Conservation (phyloP, 1,140 invertebrate genomes). For the Drosophila kanapiae region DNA sequence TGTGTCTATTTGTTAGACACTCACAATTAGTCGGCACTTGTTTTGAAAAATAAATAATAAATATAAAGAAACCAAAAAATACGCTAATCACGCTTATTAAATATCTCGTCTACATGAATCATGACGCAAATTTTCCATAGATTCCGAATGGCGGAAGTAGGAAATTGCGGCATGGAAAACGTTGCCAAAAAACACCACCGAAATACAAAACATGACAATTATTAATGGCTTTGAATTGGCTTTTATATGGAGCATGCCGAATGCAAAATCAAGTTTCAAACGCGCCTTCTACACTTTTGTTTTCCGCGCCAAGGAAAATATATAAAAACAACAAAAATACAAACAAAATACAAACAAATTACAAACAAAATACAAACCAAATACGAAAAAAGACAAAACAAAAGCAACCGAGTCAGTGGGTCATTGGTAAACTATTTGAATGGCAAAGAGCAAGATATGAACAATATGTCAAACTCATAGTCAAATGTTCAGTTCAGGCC, state of each 20-base stretch:
- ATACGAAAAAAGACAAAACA: conserved; percentile 1
- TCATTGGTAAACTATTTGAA: conserved; percentile 41
- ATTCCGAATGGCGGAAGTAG: conserved; percentile 64
- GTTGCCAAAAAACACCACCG: conserved; percentile 18
- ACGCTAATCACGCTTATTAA: conserved; percentile 62
- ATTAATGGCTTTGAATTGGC: conserved; percentile 55
- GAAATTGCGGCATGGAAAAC: conserved; percentile 67
- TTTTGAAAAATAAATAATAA: conserved; percentile 13
- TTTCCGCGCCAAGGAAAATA: conserved; percentile 1
- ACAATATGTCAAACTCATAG: conserved; percentile 6
- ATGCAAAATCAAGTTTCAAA: conserved; percentile 47
- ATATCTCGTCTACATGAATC: conserved; percentile 50
- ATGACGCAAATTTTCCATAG: conserved; percentile 60
- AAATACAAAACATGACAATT: conserved; percentile 41
- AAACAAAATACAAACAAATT: neutral
- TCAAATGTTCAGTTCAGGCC: neutral
- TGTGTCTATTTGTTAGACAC: conserved; percentile 31
- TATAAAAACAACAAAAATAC: neutral
- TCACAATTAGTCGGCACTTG: conserved; percentile 49
- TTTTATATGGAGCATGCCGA: conserved; percentile 52
- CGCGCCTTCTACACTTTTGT: neutral
- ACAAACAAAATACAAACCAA: neutral
- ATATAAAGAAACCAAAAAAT: conserved; percentile 17
- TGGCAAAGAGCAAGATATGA: conserved; percentile 26
- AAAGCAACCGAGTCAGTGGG: conserved; percentile 28